Base-by-base conservation (phyloP, 2,888 invertebrate species). In the Odontomyia ornata region DNA sequence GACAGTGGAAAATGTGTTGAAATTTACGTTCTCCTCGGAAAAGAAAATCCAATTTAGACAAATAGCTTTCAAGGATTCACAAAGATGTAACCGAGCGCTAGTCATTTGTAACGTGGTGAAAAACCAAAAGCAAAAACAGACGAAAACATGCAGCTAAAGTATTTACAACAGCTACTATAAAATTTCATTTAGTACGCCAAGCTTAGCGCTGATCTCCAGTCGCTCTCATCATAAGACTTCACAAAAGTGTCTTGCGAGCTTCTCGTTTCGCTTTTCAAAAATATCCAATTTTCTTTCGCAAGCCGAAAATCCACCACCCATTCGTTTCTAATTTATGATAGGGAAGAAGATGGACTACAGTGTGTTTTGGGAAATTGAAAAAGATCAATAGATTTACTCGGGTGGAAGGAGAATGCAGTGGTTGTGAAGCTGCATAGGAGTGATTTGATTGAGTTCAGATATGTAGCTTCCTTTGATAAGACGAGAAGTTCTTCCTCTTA, bases 271-370 rank as follows among this genome's bases (percentile, higher is more conserved):
- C 9, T 36, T 67, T 23, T 57, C 43, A 13, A 73, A 73, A 73
- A 73, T 73, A 47, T 76, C 60, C 73, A 77, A 77, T 77, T 77
- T 77, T 73, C 72, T 28, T 65, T 30, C n/a, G 15, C 30, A 57
- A 60, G 65, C 77, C 72, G 36, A 72, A 72, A 72, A 73, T 73
- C 73, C 57, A 4, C 64, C 73, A 77, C 30, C 71, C 36, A 67
- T 69, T 47, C 56, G 60, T 62, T 62, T 56, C 73, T 72, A 77
- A 77, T 77, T 77, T 77, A 77, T 73, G 64, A 56, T 73, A 30
- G 21, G 62, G 47, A 60, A 77, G 64, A 47, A 71, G 62, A 77
- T 77, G 57, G 72, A 47, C 43, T 28, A 30, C 28, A 21, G 57
- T 36, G 62, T 28, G 72, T 47, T 72, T 64, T 27, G 47, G 56